Base-by-base conservation (phyloP, 2,888 invertebrate species). In the Patella caerulea region DNA sequence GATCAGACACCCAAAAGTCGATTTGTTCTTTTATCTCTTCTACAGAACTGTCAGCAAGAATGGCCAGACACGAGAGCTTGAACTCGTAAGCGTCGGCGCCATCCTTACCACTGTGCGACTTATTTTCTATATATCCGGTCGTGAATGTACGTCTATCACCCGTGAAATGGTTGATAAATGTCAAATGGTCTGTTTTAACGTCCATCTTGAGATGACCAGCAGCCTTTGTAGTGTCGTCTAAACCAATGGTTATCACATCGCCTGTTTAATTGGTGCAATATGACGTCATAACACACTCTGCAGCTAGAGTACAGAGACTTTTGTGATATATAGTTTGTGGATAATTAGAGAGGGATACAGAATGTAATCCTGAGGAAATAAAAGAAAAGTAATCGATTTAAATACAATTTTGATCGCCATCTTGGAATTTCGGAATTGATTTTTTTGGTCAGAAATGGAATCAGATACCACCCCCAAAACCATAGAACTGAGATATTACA, bases 11-110 rank as follows among this genome's bases (percentile, higher is more conserved):
- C 59, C 24, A 65, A 65, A 65, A 65, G 19, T 65, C 65, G 2
- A 65, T 65, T n/a, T 65, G 65, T 65, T 65, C 11, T 65, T 65
- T 65, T 65, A 59, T 59, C n/a, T 24, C 65, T 24, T 59, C 59
- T 19, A 59, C 14, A 19, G 59, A 59, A 59, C n/a, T 59, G 19
- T 17, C 59, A 59, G 59, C 59, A 9, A 59, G 15, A 19, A 59
- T n/a, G 17, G 59, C 59, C 59, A 59, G 19, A 17, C n/a, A 59
- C 19, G 5, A 19, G 17, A 59, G 17, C 59, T 59, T 59, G 19
- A 9, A 17, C 59, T 59, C 19, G 19, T 59, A 59, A 19, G 59
- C 59, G 9, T 59, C 15, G 19, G 59, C 59, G 19, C n/a, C 59
- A 59, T 59, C 59, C 19, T 17, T 12, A n/a, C 59, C 59, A 19